Evolutionary conservation across 2,888 invertebrate genomes (phyloP).

Genomic region (Odontothrips loti): DNA sequence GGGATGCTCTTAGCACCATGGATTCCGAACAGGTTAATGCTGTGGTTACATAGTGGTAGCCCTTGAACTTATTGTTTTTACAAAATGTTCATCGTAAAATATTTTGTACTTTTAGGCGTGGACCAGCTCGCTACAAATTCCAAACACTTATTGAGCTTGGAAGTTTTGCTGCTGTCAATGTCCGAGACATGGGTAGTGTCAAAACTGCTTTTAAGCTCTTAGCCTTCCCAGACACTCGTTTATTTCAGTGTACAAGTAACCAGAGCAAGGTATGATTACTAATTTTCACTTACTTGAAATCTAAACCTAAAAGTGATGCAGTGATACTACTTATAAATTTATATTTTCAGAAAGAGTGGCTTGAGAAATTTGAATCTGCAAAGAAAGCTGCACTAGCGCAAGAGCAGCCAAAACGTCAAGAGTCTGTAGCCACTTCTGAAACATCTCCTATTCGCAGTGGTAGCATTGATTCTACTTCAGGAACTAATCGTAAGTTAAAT

Average conservation of each 20-base stretch:
- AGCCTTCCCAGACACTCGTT: constrained; percentile 87
- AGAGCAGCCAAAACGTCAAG: constrained; percentile 53
- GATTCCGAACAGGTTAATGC: constrained; percentile 58
- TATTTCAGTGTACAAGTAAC: constrained; percentile 79
- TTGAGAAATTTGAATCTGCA: constrained; percentile 85
- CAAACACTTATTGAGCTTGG: constrained; percentile 80
- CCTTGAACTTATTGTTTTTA: background rate
- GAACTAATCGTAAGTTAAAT: constrained; percentile 45
- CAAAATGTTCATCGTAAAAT: no score
- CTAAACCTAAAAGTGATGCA: no score
- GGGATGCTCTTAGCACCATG: constrained; percentile 83
- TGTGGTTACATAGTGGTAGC: background rate
- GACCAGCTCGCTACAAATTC: constrained; percentile 77
- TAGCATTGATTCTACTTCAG: constrained; percentile 48
- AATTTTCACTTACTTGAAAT: background rate
- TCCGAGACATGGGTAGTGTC: constrained; percentile 80
- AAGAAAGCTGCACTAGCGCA: constrained; percentile 73
- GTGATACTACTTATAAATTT: background rate
- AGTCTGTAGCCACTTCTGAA: constrained; percentile 46
- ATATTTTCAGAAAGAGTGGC: constrained; percentile 74
- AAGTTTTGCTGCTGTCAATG: constrained; percentile 89
- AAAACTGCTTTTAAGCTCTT: constrained; percentile 92
- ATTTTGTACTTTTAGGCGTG: constrained; percentile 50
- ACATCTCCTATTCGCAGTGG: constrained; percentile 49
- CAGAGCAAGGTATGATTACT: constrained; percentile 41